These are phyloP conservation scores for Aplochiton taeniatus DNA, from an alignment of 2,797 vertebrate species.

Conservation along the genomic window DNA sequence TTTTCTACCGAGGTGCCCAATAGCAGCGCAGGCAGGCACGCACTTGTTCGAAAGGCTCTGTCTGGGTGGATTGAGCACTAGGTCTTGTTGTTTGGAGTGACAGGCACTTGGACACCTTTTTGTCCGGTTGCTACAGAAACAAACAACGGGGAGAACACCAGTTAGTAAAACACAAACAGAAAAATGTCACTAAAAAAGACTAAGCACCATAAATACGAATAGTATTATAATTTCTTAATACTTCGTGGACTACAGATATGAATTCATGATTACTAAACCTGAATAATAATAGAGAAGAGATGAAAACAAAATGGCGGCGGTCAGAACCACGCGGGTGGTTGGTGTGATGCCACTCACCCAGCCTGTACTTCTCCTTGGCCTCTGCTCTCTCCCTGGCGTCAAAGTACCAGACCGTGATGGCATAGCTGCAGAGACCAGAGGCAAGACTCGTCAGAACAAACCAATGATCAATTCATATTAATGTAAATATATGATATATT, in stretches of 20 bases:
- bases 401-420: constrained; percentile 96
- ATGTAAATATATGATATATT: no score
- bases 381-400: constrained; percentile 89
- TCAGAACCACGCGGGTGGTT: neutral
- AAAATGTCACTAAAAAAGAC: neutral
- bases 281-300: neutral
- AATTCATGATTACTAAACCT: no score
- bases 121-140: constrained; percentile 78
- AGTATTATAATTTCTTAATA: no score
- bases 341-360: constrained; percentile 69
- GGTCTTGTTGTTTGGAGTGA: constrained; percentile 76
- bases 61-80: constrained; percentile 62
- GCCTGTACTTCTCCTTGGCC: constrained; percentile 87
- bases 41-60: constrained; percentile 51
- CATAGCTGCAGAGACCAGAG: constrained; percentile 67
- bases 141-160: constrained; percentile 37
- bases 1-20: constrained; percentile 35
- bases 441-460: no score
- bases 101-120: constrained; percentile 84
- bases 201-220: neutral
- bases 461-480: no score
- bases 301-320: neutral
- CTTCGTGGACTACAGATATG: no score
- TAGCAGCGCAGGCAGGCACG: constrained; percentile 63
- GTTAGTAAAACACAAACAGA: constrained; percentile 2